Evolutionary conservation across 2,888 invertebrate genomes (phyloP).

Genomic region (Steromphala cineraria): DNA sequence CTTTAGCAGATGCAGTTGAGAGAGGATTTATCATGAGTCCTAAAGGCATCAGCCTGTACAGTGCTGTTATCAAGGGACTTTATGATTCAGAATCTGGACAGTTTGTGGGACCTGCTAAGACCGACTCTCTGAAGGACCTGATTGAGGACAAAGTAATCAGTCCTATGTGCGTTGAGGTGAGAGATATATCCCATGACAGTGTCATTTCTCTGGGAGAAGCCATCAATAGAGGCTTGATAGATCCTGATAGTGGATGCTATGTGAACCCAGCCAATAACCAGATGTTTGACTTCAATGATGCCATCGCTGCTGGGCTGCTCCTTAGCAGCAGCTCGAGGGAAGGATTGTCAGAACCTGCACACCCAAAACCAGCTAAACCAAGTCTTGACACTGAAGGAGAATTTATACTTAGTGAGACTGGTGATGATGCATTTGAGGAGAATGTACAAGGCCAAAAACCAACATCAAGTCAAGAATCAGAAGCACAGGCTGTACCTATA

Average conservation of each 20-base stretch:
- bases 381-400: too few species aligned
- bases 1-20: constrained; percentile 61
- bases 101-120: constrained; percentile 65
- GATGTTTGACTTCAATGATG: constrained; percentile 59
- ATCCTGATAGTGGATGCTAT: constrained; percentile 58
- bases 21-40: constrained; percentile 68
- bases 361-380: not conserved
- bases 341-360: constrained; percentile 46
- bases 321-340: constrained; percentile 64
- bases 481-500: not conserved
- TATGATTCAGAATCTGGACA: constrained; percentile 74
- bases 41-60: constrained; percentile 63
- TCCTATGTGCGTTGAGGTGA: constrained; percentile 54
- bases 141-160: constrained; percentile 70
- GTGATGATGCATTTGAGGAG: too few species aligned
- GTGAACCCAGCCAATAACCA: constrained; percentile 50
- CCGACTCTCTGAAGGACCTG: constrained; percentile 72
- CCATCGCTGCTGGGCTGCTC: constrained; percentile 66
- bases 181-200: constrained; percentile 59
- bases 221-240: constrained; percentile 75
- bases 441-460: too few species aligned
- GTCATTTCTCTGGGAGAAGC: constrained; percentile 84
- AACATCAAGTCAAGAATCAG: not conserved
- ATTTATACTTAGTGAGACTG: too few species aligned
- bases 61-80: constrained; percentile 72